These are phyloP conservation scores for Caracal caracal DNA, from an alignment of 2,113 vertebrate genomes.

Conservation along the genomic window DNA sequence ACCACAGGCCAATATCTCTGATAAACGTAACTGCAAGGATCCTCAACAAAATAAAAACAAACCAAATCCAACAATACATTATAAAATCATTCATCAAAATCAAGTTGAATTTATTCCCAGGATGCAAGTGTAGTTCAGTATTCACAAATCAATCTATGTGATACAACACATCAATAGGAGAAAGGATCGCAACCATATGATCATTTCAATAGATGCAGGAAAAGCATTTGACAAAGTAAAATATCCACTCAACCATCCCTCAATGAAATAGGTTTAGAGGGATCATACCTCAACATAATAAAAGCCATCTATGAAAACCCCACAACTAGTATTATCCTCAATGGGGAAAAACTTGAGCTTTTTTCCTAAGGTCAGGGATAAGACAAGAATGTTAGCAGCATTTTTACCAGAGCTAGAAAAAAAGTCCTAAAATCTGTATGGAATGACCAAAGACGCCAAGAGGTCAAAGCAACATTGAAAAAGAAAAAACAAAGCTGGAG, in stretches of 20 bases:
- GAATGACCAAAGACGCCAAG: neutral
- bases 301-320: neutral
- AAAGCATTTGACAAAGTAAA: neutral
- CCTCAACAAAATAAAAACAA: neutral
- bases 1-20: neutral
- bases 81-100: neutral
- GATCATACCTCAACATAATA: neutral
- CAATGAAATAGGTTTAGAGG: neutral
- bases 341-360: neutral
- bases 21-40: neutral
- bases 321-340: neutral
- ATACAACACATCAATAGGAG: neutral
- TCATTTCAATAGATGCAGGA: neutral
- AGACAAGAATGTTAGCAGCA: neutral
- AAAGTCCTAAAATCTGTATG: neutral
- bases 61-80: neutral
- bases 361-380: neutral
- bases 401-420: neutral
- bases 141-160: neutral
- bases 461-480: neutral
- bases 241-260: neutral
- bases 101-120: neutral
- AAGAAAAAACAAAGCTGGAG: neutral
- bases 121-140: neutral
- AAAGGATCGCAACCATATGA: neutral